Evolutionary conservation across 2,797 vertebrate species (phyloP).

Genomic region (Poeciliopsis infans): DNA sequence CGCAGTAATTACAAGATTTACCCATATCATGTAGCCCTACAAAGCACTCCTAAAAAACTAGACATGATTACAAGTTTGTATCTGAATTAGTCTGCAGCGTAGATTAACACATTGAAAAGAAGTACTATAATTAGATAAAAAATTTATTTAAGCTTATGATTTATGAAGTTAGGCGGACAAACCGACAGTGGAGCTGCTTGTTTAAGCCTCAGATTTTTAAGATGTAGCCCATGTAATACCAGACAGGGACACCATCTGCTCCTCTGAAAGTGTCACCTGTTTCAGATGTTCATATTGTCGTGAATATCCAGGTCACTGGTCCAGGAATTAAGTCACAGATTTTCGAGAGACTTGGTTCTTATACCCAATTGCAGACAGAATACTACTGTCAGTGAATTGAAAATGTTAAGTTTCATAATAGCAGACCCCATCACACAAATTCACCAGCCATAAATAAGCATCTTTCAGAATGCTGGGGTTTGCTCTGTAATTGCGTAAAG

Average conservation of each 20-base stretch:
- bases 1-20: neutral
- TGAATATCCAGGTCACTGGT: slow-evolving; percentile 5
- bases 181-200: slow-evolving; percentile 35
- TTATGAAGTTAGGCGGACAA: slow-evolving; percentile 24
- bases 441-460: neutral
- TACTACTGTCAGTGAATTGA: neutral
- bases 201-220: slow-evolving; percentile 55
- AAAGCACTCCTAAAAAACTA: neutral
- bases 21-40: neutral
- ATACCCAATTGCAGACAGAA: too few relatives aligned
- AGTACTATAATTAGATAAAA: slow-evolving; percentile 28
- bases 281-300: slow-evolving; percentile 58
- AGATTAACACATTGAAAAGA: slow-evolving; percentile 12
- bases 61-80: neutral
- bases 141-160: slow-evolving; percentile 31
- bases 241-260: slow-evolving; percentile 68
- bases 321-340: neutral
- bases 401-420: neutral
- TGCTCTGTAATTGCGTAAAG: neutral
- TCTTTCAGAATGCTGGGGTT: neutral
- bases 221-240: slow-evolving; percentile 59
- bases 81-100: neutral
- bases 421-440: neutral
- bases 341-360: neutral
- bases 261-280: slow-evolving; percentile 45